Evolutionary conservation across 2,888 invertebrate species (phyloP), one percentile per base, ranked within the genome.

Genomic region (Halictus quadricinctus): DNA sequence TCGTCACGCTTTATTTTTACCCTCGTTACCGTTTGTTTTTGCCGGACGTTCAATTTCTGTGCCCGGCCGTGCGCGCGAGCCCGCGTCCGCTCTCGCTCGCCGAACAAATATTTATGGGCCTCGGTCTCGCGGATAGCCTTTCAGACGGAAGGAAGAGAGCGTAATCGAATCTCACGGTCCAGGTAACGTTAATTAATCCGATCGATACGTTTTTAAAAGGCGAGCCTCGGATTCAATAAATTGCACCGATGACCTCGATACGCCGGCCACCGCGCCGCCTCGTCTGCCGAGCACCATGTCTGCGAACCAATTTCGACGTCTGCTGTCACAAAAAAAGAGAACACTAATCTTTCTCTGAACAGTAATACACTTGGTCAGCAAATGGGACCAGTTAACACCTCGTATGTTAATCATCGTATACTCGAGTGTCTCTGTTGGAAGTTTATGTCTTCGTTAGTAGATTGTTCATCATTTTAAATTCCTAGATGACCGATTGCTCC

Each of bases 1-100:
- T 36, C 46, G 36, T 58, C 72, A 10, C n/a, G n/a, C 36, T 76
- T 83, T 77, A 81, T 74, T 81, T 81, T 77, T 69, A 50, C 25
- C 36, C 54, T 48, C 50, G 48, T 75, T 41, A 41, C 48, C 18
- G 66, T 29, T 72, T 12, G 43, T 50, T 76, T 36, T 29, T 64
- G n/a, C 13, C 29, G 25, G 18, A 36, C 76, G 25, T 58, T 10
- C 41, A 73, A 66, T 79, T 74, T 74, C 66, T 64, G 64, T 25
- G 41, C 29, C 54, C 54, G 7, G 41, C n/a, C 21, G 6, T 41
- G 12, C 29, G 15, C 29, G 60, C 21, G 50, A 50, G 21, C 21
- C 50, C 50, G 50, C 50, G 50, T 50, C 50, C 50, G 50, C 25
- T n/a, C 25, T 29, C 7, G 60, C 18, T 48, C 36, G 21, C 25